A percentile compares a stretch with the other conserved stretches of the same genome.
These are phyloP conservation scores for Hipposideros armiger DNA, from an alignment of 2,113 vertebrate species.

Conservation along the genomic window DNA sequence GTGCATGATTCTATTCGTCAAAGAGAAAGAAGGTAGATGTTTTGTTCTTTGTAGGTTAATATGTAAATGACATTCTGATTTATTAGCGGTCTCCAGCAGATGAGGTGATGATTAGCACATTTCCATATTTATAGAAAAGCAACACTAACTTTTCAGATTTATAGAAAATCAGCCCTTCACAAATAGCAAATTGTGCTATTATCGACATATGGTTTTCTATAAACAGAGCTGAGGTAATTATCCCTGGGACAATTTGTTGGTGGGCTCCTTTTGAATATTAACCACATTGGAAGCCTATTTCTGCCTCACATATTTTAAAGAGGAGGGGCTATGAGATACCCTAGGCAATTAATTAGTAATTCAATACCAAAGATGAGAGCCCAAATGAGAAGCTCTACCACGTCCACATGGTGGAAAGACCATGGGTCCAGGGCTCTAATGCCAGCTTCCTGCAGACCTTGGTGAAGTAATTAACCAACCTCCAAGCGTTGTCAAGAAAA, in stretches of 20 bases:
- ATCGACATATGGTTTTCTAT: conserved; percentile 85
- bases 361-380: background rate
- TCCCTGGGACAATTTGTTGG: conserved; percentile 80
- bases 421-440: background rate
- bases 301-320: conserved; percentile 69
- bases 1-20: conserved; percentile 37
- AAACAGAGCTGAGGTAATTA: conserved; percentile 85
- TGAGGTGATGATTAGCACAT: conserved; percentile 85
- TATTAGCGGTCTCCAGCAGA: conserved; percentile 82
- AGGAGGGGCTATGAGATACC: conserved; percentile 49
- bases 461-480: background rate
- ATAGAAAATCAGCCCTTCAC: conserved; percentile 84
- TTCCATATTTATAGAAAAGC: conserved; percentile 86
- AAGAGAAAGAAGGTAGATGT: conserved; percentile 73
- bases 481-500: conserved; percentile 4
- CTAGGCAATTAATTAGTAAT: conserved; percentile 72
- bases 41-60: conserved; percentile 84
- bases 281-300: conserved; percentile 74
- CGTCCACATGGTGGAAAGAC: background rate
- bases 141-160: conserved; percentile 83
- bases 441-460: background rate
- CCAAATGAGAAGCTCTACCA: background rate
- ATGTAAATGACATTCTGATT: conserved; percentile 85
- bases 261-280: conserved; percentile 81
- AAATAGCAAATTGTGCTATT: conserved; percentile 84